Base-by-base conservation (phyloP, 2,797 vertebrate genomes). In the Carapus acus region DNA sequence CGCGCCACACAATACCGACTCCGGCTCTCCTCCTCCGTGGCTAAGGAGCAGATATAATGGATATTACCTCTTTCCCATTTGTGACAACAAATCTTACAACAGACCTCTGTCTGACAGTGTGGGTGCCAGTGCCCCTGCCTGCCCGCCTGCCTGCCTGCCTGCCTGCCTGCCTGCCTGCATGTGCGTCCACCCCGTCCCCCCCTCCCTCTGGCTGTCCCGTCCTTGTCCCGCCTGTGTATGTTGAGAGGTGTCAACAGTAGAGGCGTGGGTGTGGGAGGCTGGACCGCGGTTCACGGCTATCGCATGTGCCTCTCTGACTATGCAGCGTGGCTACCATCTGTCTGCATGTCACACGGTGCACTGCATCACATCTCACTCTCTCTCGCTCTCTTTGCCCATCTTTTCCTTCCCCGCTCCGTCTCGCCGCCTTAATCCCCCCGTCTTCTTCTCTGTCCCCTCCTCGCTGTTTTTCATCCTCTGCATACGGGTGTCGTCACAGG, bases 251-350 rank as follows among this genome's bases (percentile, higher is more conserved):
- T 82, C 78, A 78, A 62, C 71, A 72, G 67, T 75, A 71, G 66
- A 84, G 72, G 73, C 60, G 74, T 80, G 78, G 79, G 80, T 77
- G 78, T 78, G 67, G 69, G 69, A 75, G 75, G 64, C 69, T 75
- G 67, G 17, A 52, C 51, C 63, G 73, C 68, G 74, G 75, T 83
- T 83, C 80, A 81, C 79, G 75, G 78, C 84, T 78, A 78, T 82
- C 74, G 22, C 76, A 73, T 85, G 76, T 78, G 73, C 58, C 68
- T 73, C 36, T 15, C 45, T 29, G 43, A 57, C 75, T 58, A 57
- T 71, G 74, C 73, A 73, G 74, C 45, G 66, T 76, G 69, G 70
- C 73, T 62, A 62, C 82, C 84, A 83, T 85, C 82, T 85, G 78
- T 82, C 80, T 7, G 40, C 48, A 48, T 78, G 76, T 81, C 80